phyloP scores from a whole-genome alignment of 1,140 invertebrate genomes.

The Drosophila lacertosa region DNA sequence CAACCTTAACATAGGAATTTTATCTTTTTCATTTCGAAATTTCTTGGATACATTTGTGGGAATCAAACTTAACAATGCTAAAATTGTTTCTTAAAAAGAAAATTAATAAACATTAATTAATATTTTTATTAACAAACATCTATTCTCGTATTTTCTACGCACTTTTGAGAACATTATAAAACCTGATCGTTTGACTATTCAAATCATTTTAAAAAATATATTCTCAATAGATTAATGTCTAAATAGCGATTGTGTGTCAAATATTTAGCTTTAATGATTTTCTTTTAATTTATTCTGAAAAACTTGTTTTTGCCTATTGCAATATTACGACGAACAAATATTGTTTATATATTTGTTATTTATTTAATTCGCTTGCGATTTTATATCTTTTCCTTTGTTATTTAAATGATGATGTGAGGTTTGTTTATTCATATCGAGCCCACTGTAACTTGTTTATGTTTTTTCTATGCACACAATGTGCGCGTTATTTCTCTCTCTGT shows the following conservation, averaged over 20 bases:
- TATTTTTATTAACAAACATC: not conserved
- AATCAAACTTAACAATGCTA: too few relatives aligned
- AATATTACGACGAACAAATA: conserved; percentile 3
- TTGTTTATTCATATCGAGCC: conserved; percentile 8
- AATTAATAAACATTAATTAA: not conserved
- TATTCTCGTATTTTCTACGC: not conserved
- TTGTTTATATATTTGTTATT: conserved; percentile 1
- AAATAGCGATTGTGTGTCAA: conserved; percentile 1
- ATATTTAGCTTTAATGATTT: conserved; percentile 2
- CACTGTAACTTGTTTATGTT: conserved; percentile 40
- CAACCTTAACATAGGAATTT: too few relatives aligned
- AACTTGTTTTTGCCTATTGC: conserved; percentile 1
- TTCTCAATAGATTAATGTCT: not conserved
- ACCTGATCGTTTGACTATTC: not conserved
- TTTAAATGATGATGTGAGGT: conserved; percentile 7
- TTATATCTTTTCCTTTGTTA: not conserved
- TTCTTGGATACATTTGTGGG: too few relatives aligned
- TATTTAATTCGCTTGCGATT: not conserved
- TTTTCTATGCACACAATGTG: conserved; percentile 8
- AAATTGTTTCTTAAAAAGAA: too few relatives aligned
- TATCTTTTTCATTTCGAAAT: too few relatives aligned
- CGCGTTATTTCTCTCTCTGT: not conserved
- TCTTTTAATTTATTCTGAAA: conserved; percentile 8
- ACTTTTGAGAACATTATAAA: not conserved
- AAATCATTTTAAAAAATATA: not conserved